A percentile compares a stretch with the other conserved stretches of the same genome.
phyloP scores from a whole-genome alignment of 2,113 vertebrate species.

The Dryoscopus gambensis region DNA sequence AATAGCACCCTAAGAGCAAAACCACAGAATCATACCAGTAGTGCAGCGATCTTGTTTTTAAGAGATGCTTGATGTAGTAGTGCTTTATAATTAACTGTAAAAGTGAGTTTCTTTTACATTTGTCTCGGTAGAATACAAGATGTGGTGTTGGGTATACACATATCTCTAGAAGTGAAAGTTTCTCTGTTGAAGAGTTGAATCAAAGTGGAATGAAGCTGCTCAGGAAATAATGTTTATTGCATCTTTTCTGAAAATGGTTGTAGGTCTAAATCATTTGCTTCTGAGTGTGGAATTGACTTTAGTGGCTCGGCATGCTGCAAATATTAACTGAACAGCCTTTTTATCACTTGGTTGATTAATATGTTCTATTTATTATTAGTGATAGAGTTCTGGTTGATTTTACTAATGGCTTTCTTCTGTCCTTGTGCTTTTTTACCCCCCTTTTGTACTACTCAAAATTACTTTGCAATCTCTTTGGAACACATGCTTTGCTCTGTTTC shows the following conservation, averaged over 20 bases:
- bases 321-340: neutral
- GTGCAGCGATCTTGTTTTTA: neutral
- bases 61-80: neutral
- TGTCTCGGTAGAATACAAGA: neutral
- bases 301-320: neutral
- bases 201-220: neutral
- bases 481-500: neutral
- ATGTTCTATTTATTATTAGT: neutral
- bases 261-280: neutral
- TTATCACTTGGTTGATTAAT: neutral
- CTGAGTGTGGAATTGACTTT: neutral
- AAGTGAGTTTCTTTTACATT: neutral
- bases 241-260: neutral
- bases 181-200: neutral
- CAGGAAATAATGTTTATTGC: neutral
- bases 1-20: neutral
- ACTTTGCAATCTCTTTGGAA: neutral
- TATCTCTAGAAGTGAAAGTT: neutral
- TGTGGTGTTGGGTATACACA: rapidly evolving
- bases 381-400: neutral
- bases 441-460: neutral
- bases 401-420: neutral
- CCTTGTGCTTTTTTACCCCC: neutral
- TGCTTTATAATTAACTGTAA: neutral
- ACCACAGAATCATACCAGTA: neutral